Percentiles rank a stretch among this genome's conserved stretches.
Evolutionary conservation across 1,140 invertebrate genomes (phyloP).

Genomic region (Dinoponera quadriceps): DNA sequence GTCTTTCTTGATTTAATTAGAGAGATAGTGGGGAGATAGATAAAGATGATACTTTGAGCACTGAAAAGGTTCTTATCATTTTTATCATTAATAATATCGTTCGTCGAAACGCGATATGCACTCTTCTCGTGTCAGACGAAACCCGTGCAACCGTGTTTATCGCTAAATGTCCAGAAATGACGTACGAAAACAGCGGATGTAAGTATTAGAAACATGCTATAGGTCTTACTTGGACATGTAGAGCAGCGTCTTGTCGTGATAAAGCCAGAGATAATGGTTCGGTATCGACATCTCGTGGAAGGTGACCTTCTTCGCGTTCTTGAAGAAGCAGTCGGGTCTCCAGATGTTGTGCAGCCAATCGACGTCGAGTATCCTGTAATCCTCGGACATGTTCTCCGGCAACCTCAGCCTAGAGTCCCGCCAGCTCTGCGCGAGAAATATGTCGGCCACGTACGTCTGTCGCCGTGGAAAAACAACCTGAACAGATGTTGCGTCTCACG

Average conservation of each 20-base stretch:
- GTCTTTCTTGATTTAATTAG: background rate
- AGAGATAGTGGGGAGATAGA: too few species aligned
- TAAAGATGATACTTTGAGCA: too few species aligned
- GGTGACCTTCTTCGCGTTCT: conserved; percentile 96
- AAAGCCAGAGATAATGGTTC: conserved; percentile 96
- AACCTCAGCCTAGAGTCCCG: conserved; percentile 93
- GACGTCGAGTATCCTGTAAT: conserved; percentile 95
- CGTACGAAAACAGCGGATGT: background rate
- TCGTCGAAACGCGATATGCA: background rate
- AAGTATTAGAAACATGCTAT: background rate
- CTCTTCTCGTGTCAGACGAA: background rate
- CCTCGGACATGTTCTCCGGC: conserved; percentile 96
- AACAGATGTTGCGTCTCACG: conserved; percentile 14
- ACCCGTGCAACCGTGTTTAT: too few species aligned
- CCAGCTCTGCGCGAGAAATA: conserved; percentile 97
- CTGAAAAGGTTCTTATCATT: too few species aligned
- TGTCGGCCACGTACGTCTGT: conserved; percentile 96
- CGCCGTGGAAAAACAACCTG: conserved; percentile 27
- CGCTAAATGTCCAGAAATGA: background rate
- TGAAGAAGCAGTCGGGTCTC: conserved; percentile 97
- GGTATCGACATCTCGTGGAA: conserved; percentile 98
- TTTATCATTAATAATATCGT: too few species aligned
- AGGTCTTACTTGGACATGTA: conserved; percentile 95
- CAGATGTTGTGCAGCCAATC: conserved; percentile 96
- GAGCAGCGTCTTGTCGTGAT: conserved; percentile 95